phyloP scores from a whole-genome alignment of 92 coral and sea anemone genomes.

The Zoanthus gigantus region DNA sequence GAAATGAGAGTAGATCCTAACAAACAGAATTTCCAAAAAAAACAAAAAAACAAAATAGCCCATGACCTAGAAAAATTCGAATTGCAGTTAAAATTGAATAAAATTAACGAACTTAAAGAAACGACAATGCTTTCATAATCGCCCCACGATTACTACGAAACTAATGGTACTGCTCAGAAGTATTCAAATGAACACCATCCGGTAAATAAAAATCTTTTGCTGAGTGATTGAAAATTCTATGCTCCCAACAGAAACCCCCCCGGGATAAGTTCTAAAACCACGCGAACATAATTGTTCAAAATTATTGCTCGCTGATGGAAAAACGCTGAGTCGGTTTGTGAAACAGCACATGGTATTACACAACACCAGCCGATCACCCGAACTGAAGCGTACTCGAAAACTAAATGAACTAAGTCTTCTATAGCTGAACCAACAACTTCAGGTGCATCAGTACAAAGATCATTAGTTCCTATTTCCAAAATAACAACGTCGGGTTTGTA shows the following conservation, averaged over 20 bases:
- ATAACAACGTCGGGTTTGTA: neutral
- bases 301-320: conserved; percentile 8
- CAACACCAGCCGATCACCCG: neutral
- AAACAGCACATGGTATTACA: neutral
- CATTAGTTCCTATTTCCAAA: neutral
- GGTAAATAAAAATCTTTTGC: neutral
- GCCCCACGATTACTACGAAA: neutral
- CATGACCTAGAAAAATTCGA: neutral
- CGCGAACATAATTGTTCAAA: neutral
- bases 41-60: neutral
- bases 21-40: too few species aligned
- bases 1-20: too few species aligned
- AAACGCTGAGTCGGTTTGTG: neutral
- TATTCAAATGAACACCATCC: neutral
- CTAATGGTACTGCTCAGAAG: neutral
- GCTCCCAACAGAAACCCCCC: neutral
- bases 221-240: too few species aligned
- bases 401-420: neutral
- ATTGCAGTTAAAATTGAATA: neutral
- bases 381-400: neutral
- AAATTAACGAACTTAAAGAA: neutral
- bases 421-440: conserved; percentile 1
- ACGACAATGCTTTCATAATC: conserved; percentile 1
- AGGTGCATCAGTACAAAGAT: neutral
- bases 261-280: neutral